These are phyloP conservation scores for Menidia menidia DNA, from an alignment of 2,797 vertebrate species.

Conservation along the genomic window DNA sequence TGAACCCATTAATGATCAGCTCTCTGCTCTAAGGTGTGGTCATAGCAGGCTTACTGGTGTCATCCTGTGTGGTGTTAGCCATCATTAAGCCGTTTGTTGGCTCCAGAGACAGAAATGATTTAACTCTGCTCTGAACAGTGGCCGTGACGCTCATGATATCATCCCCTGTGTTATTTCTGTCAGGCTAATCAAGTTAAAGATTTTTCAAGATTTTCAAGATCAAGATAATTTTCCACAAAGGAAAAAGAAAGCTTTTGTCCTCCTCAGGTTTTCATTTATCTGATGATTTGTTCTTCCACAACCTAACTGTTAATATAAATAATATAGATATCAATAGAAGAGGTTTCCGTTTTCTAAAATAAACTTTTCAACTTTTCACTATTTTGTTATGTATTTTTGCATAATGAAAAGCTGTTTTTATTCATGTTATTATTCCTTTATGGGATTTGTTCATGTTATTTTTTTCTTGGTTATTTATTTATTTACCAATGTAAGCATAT, in stretches of 20 bases:
- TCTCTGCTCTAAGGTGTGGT: constrained; percentile 16
- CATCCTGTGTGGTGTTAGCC: not conserved
- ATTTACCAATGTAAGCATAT: not conserved
- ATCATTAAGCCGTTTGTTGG: constrained; percentile 2
- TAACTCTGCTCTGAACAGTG: not conserved
- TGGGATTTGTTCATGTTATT: not conserved
- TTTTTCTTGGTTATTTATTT: not conserved
- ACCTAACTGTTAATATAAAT: too few species aligned
- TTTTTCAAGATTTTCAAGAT: not conserved
- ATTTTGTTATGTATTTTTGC: too few species aligned
- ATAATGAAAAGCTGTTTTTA: too few species aligned
- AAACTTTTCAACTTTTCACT: too few species aligned
- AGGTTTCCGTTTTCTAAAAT: too few species aligned
- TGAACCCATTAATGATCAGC: constrained; percentile 1
- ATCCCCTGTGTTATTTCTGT: not conserved
- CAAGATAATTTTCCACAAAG: not conserved
- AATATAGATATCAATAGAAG: too few species aligned
- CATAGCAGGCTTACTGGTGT: constrained; percentile 11
- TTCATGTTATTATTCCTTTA: too few species aligned
- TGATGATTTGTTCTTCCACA: too few species aligned
- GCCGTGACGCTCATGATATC: not conserved
- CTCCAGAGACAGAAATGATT: not conserved
- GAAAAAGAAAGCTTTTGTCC: too few species aligned
- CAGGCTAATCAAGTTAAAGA: not conserved
- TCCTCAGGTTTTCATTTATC: too few species aligned